Percentiles rank a stretch among this genome's conserved stretches.
phyloP scores from a whole-genome alignment of 2,113 vertebrate genomes.

The Scytalopus superciliaris region DNA sequence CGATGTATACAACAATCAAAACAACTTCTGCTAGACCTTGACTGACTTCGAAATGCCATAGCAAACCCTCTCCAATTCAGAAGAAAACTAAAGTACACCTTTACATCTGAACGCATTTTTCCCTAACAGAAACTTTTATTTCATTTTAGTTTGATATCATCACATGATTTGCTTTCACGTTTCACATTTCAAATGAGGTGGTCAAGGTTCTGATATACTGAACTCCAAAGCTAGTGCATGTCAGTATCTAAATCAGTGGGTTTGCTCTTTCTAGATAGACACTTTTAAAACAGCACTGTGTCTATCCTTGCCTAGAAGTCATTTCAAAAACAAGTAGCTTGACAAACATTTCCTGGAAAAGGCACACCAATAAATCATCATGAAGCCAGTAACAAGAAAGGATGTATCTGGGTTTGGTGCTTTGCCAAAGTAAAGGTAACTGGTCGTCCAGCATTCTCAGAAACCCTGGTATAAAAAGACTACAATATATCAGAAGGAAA shows the following conservation, averaged over 20 bases:
- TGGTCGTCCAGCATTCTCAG: not conserved
- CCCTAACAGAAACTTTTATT: not conserved
- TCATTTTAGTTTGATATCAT: not conserved
- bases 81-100: not conserved
- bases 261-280: not conserved
- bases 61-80: not conserved
- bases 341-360: not conserved
- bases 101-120: not conserved
- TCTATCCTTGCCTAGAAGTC: not conserved
- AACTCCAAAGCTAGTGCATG: not conserved
- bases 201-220: not conserved
- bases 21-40: not conserved
- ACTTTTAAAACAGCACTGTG: not conserved
- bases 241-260: not conserved
- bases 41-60: not conserved
- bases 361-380: not conserved
- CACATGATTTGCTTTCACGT: not conserved
- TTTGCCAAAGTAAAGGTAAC: not conserved
- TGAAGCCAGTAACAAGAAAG: not conserved
- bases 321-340: not conserved
- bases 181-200: not conserved
- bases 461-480: not conserved
- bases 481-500: not conserved
- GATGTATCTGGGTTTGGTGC: not conserved
- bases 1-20: not conserved